These are phyloP conservation scores for Anas bernieri DNA, from an alignment of 2,797 vertebrate genomes.

Conservation along the genomic window DNA sequence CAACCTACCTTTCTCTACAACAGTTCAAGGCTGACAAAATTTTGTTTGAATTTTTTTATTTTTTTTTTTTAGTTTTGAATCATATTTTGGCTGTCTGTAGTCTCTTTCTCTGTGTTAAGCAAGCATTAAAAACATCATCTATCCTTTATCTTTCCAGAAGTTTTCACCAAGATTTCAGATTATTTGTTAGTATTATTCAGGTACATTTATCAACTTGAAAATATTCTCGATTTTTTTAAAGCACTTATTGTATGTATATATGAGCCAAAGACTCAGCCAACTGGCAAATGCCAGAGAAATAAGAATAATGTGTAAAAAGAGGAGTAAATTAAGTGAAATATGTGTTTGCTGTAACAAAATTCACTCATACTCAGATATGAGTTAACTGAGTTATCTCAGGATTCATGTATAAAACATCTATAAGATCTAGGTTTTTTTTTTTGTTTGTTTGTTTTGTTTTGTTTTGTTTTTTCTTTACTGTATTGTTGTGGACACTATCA, in stretches of 20 bases:
- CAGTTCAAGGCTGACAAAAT: neutral
- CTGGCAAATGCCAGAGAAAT: neutral
- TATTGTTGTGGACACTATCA: neutral
- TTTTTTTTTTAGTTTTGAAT: neutral
- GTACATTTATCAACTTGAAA: neutral
- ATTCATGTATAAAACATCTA: neutral
- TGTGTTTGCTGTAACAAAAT: neutral
- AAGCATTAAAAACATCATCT: neutral
- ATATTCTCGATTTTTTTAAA: slow-evolving; percentile 2
- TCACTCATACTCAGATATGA: neutral
- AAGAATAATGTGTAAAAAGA: neutral
- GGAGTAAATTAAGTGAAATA: neutral
- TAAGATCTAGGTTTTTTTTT: neutral
- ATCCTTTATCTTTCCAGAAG: slow-evolving; percentile 9
- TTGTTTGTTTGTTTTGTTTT: too few species aligned
- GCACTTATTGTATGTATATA: neutral
- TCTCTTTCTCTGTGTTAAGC: neutral
- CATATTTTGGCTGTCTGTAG: neutral
- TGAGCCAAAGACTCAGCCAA: neutral
- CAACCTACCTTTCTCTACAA: neutral
- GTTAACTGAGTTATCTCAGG: neutral
- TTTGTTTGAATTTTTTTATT: neutral
- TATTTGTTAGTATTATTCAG: slow-evolving; percentile 22
- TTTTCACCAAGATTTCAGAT: slow-evolving; percentile 20
- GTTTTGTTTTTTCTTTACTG: neutral